Conservation (phyloP, 2,113 vertebrate species). For the Podarcis raffonei region DNA sequence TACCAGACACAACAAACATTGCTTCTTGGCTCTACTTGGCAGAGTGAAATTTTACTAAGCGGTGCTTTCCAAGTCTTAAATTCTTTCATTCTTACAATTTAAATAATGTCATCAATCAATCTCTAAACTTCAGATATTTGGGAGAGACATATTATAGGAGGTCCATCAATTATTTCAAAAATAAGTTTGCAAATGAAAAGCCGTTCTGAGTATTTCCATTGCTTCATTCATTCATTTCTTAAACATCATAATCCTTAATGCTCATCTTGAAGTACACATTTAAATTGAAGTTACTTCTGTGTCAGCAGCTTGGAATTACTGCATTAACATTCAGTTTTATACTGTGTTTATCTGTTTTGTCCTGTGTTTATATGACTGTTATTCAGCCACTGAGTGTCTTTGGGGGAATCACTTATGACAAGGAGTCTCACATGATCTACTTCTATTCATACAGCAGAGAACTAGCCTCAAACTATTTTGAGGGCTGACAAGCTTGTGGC, state of each 20-base stretch:
- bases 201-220: not conserved
- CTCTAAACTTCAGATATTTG: conserved; percentile 21
- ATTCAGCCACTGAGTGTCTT: not conserved
- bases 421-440: not conserved
- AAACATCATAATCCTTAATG: not conserved
- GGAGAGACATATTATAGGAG: not conserved
- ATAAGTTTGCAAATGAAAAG: not conserved
- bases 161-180: not conserved
- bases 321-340: not conserved
- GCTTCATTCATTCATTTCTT: not conserved
- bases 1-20: conserved; percentile 24
- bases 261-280: not conserved
- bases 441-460: not conserved
- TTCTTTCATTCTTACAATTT: conserved; percentile 11
- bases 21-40: not conserved
- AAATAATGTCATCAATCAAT: conserved; percentile 2
- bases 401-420: not conserved
- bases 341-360: not conserved
- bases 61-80: not conserved
- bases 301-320: not conserved
- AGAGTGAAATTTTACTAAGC: not conserved
- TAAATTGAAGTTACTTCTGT: not conserved
- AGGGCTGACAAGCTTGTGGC: not conserved
- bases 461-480: not conserved
- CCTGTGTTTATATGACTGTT: not conserved